These are phyloP conservation scores for Sebastes oblongus DNA, from an alignment of 2,797 vertebrate species.

Conservation along the genomic window DNA sequence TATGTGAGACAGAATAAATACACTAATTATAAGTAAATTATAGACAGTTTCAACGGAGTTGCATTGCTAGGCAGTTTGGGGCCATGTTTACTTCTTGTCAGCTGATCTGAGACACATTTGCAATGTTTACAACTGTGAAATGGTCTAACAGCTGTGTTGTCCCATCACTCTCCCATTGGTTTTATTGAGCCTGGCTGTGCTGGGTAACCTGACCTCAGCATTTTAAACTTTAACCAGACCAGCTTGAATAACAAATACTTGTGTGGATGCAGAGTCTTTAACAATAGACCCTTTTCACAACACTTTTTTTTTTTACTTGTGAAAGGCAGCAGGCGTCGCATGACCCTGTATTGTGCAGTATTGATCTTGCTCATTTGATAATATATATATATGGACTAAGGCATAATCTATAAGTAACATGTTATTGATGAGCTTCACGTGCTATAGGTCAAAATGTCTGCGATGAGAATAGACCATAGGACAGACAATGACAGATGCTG, in stretches of 20 bases:
- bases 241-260: not conserved
- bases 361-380: not conserved
- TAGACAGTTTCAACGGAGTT: too few relatives aligned
- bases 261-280: not conserved
- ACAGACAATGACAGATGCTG: not conserved
- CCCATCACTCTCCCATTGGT: too few relatives aligned
- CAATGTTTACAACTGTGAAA: too few relatives aligned
- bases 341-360: not conserved
- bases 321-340: not conserved
- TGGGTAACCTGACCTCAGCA: too few relatives aligned
- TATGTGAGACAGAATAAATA: too few relatives aligned
- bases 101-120: too few relatives aligned
- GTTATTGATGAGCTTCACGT: not conserved
- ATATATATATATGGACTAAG: not conserved
- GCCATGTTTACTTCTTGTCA: too few relatives aligned
- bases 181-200: too few relatives aligned
- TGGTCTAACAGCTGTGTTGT: too few relatives aligned
- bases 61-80: too few relatives aligned
- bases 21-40: too few relatives aligned
- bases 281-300: not conserved
- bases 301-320: not conserved
- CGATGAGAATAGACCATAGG: not conserved
- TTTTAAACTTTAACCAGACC: not conserved
- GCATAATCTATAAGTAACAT: not conserved
- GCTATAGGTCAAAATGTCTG: not conserved